These are phyloP conservation scores for Temnothorax curvispinosus DNA, from an alignment of 1,140 invertebrate genomes.

Conservation along the genomic window DNA sequence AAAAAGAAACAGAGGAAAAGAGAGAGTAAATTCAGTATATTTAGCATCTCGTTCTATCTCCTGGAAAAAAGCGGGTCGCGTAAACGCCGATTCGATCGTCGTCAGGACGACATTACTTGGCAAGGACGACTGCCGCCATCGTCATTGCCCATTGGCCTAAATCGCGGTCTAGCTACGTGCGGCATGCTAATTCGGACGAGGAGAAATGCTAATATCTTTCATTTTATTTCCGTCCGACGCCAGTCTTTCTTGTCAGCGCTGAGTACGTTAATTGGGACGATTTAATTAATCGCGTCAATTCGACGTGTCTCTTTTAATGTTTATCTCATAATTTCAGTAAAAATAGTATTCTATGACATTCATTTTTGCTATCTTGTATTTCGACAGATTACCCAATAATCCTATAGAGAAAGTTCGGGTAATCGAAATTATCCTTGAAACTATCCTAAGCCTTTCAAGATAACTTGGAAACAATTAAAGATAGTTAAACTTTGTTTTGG, in stretches of 20 bases:
- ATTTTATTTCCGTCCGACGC: conserved; percentile 38
- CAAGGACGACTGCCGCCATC: conserved; percentile 67
- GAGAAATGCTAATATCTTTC: conserved; percentile 60
- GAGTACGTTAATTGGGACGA: conserved; percentile 23
- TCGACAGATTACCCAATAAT: not conserved
- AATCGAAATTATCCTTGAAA: no score
- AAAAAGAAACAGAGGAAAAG: not conserved
- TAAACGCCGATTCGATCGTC: conserved; percentile 40
- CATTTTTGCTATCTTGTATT: not conserved
- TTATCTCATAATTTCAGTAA: not conserved
- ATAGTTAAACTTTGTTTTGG: no score
- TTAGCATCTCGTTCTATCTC: conserved; percentile 57
- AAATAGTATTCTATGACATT: not conserved
- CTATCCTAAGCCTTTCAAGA: no score
- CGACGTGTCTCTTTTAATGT: not conserved
- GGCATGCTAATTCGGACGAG: conserved; percentile 66
- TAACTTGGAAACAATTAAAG: no score
- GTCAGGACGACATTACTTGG: conserved; percentile 67
- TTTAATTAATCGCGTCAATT: conserved; percentile 16
- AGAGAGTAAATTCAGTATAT: not conserved
- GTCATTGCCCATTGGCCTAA: conserved; percentile 66
- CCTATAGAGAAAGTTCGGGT: no score
- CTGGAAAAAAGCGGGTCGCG: conserved; percentile 66
- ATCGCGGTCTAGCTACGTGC: conserved; percentile 57
- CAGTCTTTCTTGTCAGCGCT: conserved; percentile 13